These are phyloP conservation scores for Deladenus siricidicola DNA, from an alignment of 2,888 invertebrate genomes.

Conservation along the genomic window DNA sequence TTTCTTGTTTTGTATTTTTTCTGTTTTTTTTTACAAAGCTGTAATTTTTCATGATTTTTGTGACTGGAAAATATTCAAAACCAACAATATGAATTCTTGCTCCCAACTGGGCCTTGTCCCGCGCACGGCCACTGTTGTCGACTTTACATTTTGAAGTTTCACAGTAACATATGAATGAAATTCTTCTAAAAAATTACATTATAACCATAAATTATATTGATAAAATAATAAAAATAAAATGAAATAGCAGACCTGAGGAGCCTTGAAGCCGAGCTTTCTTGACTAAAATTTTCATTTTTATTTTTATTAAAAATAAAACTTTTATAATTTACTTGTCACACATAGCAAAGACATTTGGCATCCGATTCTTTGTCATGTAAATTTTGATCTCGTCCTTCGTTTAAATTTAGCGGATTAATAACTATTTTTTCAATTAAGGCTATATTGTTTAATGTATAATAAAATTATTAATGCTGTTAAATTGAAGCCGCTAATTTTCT, in stretches of 20 bases:
- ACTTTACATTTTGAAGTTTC: conserved; percentile 94
- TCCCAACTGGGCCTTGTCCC: conserved; percentile 93
- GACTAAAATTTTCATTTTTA: conserved; percentile 39
- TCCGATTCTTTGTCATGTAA: no score
- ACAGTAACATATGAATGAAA: conserved; percentile 92
- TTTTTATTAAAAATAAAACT: not conserved
- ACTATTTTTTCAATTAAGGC: no score
- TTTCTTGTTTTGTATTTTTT: not conserved
- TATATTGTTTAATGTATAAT: no score
- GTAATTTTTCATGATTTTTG: not conserved
- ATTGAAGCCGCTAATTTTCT: no score
- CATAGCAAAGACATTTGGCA: conserved; percentile 43
- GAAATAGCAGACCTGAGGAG: conserved; percentile 35
- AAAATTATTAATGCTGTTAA: no score
- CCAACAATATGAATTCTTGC: conserved; percentile 97
- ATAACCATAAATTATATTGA: not conserved
- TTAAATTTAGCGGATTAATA: no score
- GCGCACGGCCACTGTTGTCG: conserved; percentile 90
- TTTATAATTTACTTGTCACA: conserved; percentile 37
- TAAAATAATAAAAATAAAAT: conserved; percentile 1
- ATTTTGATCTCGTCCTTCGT: no score
- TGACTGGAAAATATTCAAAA: conserved; percentile 52
- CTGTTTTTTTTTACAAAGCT: not conserved
- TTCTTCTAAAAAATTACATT: conserved; percentile 60
- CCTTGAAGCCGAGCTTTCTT: conserved; percentile 50